Base-by-base conservation (phyloP, 2,797 vertebrate species). In the Myotis findleyi region DNA sequence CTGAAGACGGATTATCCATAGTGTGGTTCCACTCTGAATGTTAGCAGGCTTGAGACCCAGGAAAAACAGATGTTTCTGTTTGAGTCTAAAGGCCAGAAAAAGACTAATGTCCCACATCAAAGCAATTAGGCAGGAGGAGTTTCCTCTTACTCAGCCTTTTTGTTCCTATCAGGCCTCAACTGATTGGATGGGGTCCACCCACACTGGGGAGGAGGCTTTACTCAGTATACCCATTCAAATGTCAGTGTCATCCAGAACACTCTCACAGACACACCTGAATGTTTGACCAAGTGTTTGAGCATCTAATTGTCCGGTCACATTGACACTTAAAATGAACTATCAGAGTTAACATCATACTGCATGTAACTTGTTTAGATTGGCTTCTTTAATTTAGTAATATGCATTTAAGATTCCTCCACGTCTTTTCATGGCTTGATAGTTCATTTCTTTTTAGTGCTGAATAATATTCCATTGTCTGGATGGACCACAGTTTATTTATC, bases 291-390 rank as follows among this genome's bases (percentile, higher is more conserved):
- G 14, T 17, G 9, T 47, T 12, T 1, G 11, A 47, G 23, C 0
- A 6, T 17, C 30, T 14, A 3, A 6, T 30, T 38, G 3, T 44
- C 25, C 49, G 6, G 0, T 6, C 30, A 17, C 18, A 41, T 11
- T 21, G 23, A 44, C 49, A 12, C 1, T 3, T 30, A 72, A 85
- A 38, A 55, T 41, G 4, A 30, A 12, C 16, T 6, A 1, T 64
- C 16, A n/a, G 36, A 68, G 27, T 10, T 18, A 25, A 30, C 47
- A 36, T 51, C 7, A 7, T 1, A 16, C 5, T 38, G 25, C 23
- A n/a, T 3, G 20, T 5, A 25, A 9, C 20, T 10, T 73, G 51
- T 79, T 41, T 57, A 55, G 47, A 16, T 2, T 6, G 2, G 14
- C 27, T 53, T 53, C 36, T 9, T 76, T 44, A 10, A 10, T 30